Evolutionary conservation across 1,140 invertebrate genomes (phyloP).

Genomic region (Dufourea novaeangliae): DNA sequence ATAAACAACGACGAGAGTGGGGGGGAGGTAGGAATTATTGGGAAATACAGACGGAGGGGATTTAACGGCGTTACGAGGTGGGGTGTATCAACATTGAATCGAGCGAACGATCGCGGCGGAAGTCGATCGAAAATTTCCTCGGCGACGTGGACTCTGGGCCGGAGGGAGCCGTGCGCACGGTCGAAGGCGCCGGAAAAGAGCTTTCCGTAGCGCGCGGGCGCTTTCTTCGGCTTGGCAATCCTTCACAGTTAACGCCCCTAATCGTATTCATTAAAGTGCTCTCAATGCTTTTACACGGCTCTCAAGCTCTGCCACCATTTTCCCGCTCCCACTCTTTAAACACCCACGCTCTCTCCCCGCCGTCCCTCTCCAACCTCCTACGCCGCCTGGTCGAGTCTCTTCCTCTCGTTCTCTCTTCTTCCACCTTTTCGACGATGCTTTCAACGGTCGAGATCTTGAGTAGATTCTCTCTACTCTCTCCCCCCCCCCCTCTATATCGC

Average conservation of each 20-base stretch:
- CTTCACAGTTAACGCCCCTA: constrained; percentile 77
- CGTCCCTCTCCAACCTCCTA: constrained; percentile 14
- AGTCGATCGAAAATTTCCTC: constrained; percentile 36
- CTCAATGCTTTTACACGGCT: constrained; percentile 77
- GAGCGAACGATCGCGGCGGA: constrained; percentile 4
- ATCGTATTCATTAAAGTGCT: constrained; percentile 81
- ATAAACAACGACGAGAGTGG: neutral
- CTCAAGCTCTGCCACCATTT: constrained; percentile 56
- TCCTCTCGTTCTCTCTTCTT: constrained; percentile 46
- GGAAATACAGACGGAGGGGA: neutral
- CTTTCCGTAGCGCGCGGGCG: constrained; percentile 58
- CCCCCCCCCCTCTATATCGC: too few species aligned
- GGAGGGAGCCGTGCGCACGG: too few species aligned
- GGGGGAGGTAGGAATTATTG: neutral
- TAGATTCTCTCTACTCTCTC: constrained; percentile 57
- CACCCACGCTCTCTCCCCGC: constrained; percentile 43
- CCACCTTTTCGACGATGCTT: constrained; percentile 54
- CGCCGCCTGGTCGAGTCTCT: neutral
- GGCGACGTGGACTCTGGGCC: neutral
- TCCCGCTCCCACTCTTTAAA: constrained; percentile 63
- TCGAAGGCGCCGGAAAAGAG: constrained; percentile 44
- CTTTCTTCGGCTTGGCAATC: constrained; percentile 74
- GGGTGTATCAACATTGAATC: constrained; percentile 17
- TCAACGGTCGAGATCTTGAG: constrained; percentile 57
- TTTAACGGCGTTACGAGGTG: neutral